phyloP scores from a whole-genome alignment of 2,113 vertebrate species.

The Acrocephalus arundinaceus region DNA sequence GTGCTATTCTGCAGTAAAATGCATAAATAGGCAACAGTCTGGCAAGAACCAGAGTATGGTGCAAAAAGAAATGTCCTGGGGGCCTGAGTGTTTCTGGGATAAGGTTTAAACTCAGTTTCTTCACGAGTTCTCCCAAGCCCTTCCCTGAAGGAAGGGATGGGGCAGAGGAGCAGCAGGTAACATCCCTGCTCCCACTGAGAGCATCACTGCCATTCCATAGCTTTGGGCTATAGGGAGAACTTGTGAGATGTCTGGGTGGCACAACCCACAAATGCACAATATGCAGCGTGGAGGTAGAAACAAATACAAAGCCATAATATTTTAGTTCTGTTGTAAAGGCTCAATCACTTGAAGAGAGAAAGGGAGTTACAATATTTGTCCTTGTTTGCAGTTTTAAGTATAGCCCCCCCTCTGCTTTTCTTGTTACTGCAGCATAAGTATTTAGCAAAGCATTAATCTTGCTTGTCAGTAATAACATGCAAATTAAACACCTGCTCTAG shows the following conservation, averaged over 20 bases:
- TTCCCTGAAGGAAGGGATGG: not conserved
- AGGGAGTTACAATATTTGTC: not conserved
- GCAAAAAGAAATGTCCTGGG: not conserved
- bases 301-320: not conserved
- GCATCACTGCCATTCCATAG: rapidly evolving
- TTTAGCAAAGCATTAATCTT: slow-evolving; percentile 58
- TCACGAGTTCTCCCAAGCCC: not conserved
- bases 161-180: not conserved
- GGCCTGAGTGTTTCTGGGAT: not conserved
- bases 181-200: not conserved
- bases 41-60: not conserved
- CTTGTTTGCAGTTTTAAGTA: not conserved
- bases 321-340: not conserved
- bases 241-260: not conserved
- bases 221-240: not conserved
- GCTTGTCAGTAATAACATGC: slow-evolving; percentile 57
- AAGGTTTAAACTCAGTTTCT: not conserved
- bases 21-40: not conserved
- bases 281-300: not conserved
- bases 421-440: not conserved
- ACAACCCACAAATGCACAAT: not conserved
- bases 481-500: slow-evolving; percentile 65
- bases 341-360: not conserved
- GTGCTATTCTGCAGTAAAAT: not conserved
- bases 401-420: not conserved